phyloP scores from a whole-genome alignment of 1,140 invertebrate species.

The Wasmannia auropunctata region DNA sequence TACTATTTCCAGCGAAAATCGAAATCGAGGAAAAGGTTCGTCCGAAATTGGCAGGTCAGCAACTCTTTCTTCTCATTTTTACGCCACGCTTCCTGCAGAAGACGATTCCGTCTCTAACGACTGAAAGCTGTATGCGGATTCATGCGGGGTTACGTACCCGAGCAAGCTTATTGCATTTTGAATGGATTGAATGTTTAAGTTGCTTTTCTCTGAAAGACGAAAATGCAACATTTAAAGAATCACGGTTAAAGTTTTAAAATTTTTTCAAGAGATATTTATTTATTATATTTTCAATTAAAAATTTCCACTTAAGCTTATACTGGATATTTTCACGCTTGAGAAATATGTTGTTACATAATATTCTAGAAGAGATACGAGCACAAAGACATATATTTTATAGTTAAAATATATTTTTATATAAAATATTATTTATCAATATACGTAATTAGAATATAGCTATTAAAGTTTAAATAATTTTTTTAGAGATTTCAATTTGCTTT shows the following conservation, averaged over 20 bases:
- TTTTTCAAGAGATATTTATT: not conserved
- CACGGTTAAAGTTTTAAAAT: not conserved
- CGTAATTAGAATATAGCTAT: no score
- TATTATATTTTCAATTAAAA: not conserved
- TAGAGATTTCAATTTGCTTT: not conserved
- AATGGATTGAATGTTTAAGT: conserved; percentile 35
- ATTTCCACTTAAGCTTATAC: not conserved
- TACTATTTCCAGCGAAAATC: conserved; percentile 2
- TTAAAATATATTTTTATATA: not conserved
- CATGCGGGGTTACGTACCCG: not conserved
- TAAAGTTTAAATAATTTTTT: not conserved
- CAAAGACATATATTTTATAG: not conserved
- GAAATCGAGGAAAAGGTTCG: not conserved
- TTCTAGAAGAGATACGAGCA: not conserved
- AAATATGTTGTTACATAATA: not conserved
- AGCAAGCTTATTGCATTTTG: conserved; percentile 26
- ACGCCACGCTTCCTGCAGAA: not conserved
- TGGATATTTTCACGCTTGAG: not conserved
- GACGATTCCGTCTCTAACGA: not conserved
- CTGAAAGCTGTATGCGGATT: conserved; percentile 23
- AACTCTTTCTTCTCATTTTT: conserved; percentile 24
- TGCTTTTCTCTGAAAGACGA: not conserved
- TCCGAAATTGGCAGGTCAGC: conserved; percentile 6
- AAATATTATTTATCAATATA: not conserved
- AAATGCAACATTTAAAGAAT: conserved; percentile 14